Conservation (phyloP, 2,797 vertebrate species). For the Numenius phaeopus region DNA sequence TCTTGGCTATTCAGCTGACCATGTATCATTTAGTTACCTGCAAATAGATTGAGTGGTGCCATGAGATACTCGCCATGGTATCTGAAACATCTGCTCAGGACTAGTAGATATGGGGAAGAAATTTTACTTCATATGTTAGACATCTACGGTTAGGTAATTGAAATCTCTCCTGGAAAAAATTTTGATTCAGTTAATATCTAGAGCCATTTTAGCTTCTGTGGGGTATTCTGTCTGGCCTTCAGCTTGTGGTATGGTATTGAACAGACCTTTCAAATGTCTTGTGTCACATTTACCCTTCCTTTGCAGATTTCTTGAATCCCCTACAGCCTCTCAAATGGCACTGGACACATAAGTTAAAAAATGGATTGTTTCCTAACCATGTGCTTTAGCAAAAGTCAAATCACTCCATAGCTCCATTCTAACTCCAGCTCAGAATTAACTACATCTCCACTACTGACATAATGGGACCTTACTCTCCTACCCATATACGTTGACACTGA, state of each 20-base stretch:
- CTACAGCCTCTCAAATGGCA: not conserved
- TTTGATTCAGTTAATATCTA: not conserved
- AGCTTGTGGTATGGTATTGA: not conserved
- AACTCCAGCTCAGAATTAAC: not conserved
- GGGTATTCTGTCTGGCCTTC: not conserved
- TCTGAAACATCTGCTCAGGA: not conserved
- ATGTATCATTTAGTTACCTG: not conserved
- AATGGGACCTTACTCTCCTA: not conserved
- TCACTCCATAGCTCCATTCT: not conserved
- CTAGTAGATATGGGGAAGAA: not conserved
- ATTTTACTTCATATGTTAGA: not conserved
- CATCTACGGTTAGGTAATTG: not conserved
- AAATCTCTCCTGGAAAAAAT: not conserved
- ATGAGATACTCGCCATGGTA: rapidly evolving
- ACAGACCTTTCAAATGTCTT: not conserved
- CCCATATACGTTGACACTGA: not conserved
- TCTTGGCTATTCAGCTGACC: not conserved
- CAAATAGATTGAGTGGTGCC: not conserved
- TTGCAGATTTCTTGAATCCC: not conserved
- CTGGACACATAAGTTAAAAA: not conserved
- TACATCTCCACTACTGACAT: not conserved
- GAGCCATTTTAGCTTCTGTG: not conserved
- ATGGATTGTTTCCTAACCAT: not conserved
- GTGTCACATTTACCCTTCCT: not conserved
- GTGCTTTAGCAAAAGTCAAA: not conserved